A percentile compares a stretch with the other conserved stretches of the same genome.
Evolutionary conservation across 2,113 vertebrate species (phyloP).

Genomic region (Stegostoma tigrinum): DNA sequence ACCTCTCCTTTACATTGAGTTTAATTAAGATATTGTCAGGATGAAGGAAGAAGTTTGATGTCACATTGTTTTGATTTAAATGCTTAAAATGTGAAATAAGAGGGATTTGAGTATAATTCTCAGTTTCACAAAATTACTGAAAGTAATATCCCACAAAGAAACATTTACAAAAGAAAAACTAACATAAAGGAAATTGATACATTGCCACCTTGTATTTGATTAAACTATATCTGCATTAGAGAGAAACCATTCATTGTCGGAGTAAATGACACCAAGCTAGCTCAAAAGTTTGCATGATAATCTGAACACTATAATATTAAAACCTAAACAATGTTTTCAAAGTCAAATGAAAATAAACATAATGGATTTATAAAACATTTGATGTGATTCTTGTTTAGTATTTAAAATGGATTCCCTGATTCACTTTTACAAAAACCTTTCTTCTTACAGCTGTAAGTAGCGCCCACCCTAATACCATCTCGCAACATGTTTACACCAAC

Average conservation of each 20-base stretch:
- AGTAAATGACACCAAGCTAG: neutral
- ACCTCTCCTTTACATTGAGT: neutral
- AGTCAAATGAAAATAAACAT: constrained; percentile 11
- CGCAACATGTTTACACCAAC: neutral
- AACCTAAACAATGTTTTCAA: neutral
- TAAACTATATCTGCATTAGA: neutral
- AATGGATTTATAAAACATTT: neutral
- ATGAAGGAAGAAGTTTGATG: neutral
- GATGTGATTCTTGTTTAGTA: constrained; percentile 6
- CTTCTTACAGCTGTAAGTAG: neutral
- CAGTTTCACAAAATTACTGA: neutral
- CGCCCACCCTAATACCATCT: too few species aligned
- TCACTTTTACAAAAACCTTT: neutral
- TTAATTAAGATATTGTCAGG: neutral
- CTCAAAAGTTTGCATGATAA: neutral
- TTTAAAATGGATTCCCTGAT: neutral
- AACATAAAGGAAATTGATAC: neutral
- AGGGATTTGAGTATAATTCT: constrained; percentile 6
- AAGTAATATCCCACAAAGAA: constrained; percentile 8
- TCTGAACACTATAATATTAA: neutral
- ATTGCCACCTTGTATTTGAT: neutral
- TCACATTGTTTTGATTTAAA: neutral
- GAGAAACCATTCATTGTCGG: neutral
- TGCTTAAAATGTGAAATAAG: neutral
- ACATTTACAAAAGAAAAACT: neutral